phyloP scores from a whole-genome alignment of 2,888 invertebrate species.

The Hydrotaea cyrtoneurina region DNA sequence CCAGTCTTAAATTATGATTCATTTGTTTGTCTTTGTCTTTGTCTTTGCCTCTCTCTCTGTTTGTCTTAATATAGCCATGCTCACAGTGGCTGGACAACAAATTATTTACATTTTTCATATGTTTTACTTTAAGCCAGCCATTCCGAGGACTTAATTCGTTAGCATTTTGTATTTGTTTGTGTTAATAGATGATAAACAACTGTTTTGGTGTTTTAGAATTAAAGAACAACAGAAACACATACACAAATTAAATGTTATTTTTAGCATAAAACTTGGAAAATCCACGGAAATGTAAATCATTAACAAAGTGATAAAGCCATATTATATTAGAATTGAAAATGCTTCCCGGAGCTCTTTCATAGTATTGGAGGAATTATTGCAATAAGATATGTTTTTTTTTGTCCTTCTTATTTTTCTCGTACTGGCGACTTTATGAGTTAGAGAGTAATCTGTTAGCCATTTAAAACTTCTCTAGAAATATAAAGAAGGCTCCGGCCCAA shows the following conservation, averaged over 20 bases:
- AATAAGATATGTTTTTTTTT: too few relatives aligned
- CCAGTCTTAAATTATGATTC: conserved; percentile 15
- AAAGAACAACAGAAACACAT: neutral
- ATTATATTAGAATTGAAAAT: too few relatives aligned
- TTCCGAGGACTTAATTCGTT: neutral
- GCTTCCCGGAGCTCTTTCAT: too few relatives aligned
- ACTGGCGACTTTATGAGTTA: too few relatives aligned
- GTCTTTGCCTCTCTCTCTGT: neutral
- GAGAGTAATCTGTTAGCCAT: too few relatives aligned
- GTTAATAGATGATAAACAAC: neutral
- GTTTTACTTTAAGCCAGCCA: neutral
- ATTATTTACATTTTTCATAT: neutral
- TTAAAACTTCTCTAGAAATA: too few relatives aligned
- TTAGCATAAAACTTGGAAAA: neutral
- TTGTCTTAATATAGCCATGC: neutral
- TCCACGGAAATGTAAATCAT: neutral
- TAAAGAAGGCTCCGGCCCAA: too few relatives aligned
- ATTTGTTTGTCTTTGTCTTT: neutral
- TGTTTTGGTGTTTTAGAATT: neutral
- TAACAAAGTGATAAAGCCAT: neutral
- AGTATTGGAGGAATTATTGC: too few relatives aligned
- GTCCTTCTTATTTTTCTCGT: too few relatives aligned
- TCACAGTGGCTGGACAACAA: neutral
- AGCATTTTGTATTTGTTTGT: conserved; percentile 1
- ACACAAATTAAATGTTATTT: neutral